Evolutionary conservation across 2,797 vertebrate genomes (phyloP), one percentile per base, ranked within the genome.

Genomic region (Anabas testudineus): DNA sequence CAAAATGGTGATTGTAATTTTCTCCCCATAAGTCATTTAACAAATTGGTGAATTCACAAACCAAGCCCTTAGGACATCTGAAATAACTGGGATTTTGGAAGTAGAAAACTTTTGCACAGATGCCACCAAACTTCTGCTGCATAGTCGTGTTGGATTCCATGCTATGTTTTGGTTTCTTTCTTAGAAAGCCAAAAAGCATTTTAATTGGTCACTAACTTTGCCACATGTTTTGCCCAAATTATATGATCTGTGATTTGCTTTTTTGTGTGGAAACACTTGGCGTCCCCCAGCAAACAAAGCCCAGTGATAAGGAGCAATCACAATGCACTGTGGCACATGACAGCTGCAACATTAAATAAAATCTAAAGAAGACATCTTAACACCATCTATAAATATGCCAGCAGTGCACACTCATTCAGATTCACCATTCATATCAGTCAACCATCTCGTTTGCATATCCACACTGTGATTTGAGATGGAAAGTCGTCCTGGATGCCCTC

Each of bases 401-500:
- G 60, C 65, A 61, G 28, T 53, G 34, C 39, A 39, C 49, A n/a
- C 46, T 59, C 68, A 74, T 68, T 71, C 26, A 32, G 39, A 77
- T 76, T 81, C 69, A 56, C 32, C 42, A 0, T 28, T 67, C 61
- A 34, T 22, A 74, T 45, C 62, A 72, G 58, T 46, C 73, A 51
- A n/a, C 51, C 42, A 18, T 71, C 59, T 54, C 41, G 64, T 84
- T 54, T 84, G 59, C 60, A 82, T 80, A 81, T 83, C 78, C 62
- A 51, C 73, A 53, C 52, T 46, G 34, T 55, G 71, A 62, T 52
- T 10, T 26, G 36, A 80, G 78, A 56, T 30, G 72, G 59, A 71
- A 74, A 34, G 71, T 71, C 30, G n/a, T 77, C 82, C 69, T 43
- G 59, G 74, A 60, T 80, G 84, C 74, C 76, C 76, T 64, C 64